Percentiles rank a stretch among this genome's conserved stretches.
phyloP scores from a whole-genome alignment of 1,140 invertebrate species.

The Trigoniulus corallinus region DNA sequence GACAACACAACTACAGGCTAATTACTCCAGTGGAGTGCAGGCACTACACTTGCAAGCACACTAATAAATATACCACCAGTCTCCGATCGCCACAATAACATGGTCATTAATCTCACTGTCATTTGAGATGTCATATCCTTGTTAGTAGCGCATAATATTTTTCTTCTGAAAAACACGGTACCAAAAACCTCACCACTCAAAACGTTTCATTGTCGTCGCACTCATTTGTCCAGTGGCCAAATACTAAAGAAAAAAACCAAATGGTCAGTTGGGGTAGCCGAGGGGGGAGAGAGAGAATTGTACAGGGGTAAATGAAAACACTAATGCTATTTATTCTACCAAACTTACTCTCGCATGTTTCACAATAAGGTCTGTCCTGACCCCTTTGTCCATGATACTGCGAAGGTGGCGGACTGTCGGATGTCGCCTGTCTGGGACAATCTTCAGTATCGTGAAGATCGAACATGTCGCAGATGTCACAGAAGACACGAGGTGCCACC shows the following conservation, averaged over 20 bases:
- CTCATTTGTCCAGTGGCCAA: constrained; percentile 57
- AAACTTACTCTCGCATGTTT: constrained; percentile 67
- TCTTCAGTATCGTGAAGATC: constrained; percentile 94
- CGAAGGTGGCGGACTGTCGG: constrained; percentile 21
- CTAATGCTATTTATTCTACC: constrained; percentile 8
- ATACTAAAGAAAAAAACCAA: constrained; percentile 36
- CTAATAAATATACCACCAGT: no score
- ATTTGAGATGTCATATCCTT: no score
- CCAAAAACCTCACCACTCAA: no score
- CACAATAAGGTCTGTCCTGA: constrained; percentile 64
- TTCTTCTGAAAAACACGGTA: no score
- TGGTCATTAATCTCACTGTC: no score
- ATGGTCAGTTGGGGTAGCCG: background rate
- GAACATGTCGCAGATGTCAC: constrained; percentile 94
- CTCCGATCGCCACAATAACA: no score
- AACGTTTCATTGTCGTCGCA: constrained; percentile 69
- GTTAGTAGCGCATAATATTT: no score
- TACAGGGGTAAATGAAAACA: no score
- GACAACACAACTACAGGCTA: no score
- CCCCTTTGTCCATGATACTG: constrained; percentile 32
- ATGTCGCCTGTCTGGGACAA: constrained; percentile 66
- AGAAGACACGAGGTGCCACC: constrained; percentile 65
- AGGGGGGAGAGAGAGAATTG: no score
- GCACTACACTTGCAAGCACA: no score
- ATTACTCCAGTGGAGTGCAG: no score